Percentiles rank a stretch among this genome's conserved stretches.
Conservation (phyloP, 2,113 vertebrate species). For the Spheniscus mendiculus region DNA sequence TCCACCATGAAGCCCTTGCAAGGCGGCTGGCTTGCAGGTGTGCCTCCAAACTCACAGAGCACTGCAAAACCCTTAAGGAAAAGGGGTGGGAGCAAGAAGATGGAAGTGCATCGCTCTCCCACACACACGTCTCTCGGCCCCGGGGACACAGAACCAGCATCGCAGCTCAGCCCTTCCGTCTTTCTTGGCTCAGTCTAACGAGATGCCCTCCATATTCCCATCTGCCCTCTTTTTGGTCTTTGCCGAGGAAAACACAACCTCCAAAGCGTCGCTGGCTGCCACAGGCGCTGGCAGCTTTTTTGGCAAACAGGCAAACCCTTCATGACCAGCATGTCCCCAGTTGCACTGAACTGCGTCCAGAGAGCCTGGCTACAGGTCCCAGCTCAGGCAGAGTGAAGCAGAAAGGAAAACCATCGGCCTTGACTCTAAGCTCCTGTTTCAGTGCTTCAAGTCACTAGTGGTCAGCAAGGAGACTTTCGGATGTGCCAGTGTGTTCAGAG, state of each 20-base stretch:
- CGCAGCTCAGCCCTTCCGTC: neutral
- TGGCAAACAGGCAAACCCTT: neutral
- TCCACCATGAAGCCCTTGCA: neutral
- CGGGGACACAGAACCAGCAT: neutral
- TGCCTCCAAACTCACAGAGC: neutral
- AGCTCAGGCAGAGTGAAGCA: neutral
- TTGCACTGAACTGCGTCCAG: neutral
- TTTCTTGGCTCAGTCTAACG: neutral
- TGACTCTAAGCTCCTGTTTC: slow-evolving; percentile 18
- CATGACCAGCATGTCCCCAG: neutral
- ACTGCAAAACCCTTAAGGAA: neutral
- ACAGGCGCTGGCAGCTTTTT: neutral
- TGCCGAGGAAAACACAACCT: neutral
- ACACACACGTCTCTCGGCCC: rapidly evolving
- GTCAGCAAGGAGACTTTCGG: neutral
- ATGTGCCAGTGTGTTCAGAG: neutral
- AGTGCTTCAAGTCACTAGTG: neutral
- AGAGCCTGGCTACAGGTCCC: neutral
- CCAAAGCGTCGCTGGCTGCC: neutral
- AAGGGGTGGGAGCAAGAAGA: neutral
- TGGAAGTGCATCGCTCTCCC: neutral
- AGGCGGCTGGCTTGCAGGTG: neutral
- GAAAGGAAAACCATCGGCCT: neutral
- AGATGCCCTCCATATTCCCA: slow-evolving; percentile 2
- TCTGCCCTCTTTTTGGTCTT: neutral